Base-by-base conservation (phyloP, 92 coral and sea anemone genomes). In the Hydrozoanthus gracilis region DNA sequence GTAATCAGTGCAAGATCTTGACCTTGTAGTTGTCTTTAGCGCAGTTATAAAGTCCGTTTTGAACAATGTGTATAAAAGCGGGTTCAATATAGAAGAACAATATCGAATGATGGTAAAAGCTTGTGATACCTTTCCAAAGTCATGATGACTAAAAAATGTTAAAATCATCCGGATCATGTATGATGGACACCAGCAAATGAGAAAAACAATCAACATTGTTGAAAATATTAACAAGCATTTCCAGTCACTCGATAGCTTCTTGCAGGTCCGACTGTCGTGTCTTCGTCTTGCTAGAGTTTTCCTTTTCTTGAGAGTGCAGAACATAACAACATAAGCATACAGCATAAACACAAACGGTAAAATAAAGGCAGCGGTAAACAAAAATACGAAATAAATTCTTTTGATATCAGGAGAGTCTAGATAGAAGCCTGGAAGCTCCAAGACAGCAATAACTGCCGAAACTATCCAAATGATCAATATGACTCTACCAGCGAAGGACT, bases 321-420 rank as follows among this genome's bases (percentile, higher is more conserved):
- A 80, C 85, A 80, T 80, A 6, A 80, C 60, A 12, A 49, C 75
- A 65, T 64, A 80, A 10, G 85, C 85, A 12, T 64, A 80, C 5
- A 51, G 18, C 74, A 80, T 80, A 12, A 48, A 65, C 35, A 52
- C 3, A 48, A 18, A 80, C 3, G 85, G 85, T 8, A 65, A 20
- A 65, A 80, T 16, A 18, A 80, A 80, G 8, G 70, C 85, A 65
- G 73, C 75, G 1, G 66, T 20, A 6, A 80, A 64, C 11, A 47
- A 66, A 0, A 49, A 3, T 3, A 80, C 56, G 8, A 65, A 8
- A 20, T 80, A 80, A 0, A 66, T 35, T 4, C 39, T 15, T 3
- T 8, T 2, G 46, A 51, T 9, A 7, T 17, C 12, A 2, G 3
- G 6, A 47, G 60, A 9, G 6, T 3, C 4, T 11, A 18, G 27